Evolutionary conservation across 2,888 invertebrate genomes (phyloP), one percentile per base, ranked within the genome.

Genomic region (Pollenia amentaria): DNA sequence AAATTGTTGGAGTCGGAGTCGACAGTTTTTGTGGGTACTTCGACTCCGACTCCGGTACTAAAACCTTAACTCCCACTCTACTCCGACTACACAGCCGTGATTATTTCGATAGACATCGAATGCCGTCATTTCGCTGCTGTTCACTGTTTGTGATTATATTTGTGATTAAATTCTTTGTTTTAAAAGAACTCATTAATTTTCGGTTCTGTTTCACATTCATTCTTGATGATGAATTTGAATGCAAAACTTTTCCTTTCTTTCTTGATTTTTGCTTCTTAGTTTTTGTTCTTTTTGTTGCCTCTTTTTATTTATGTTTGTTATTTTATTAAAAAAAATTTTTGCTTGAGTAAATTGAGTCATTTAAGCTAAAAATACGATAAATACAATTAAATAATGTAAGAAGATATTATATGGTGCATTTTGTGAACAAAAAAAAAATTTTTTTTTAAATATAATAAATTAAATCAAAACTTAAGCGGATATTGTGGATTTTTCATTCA

Each of bases 351-450:
- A 79, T 79, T 79, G 73, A 84, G 79, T 84, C 73, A 84, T 84
- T n/a, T 70, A 67, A 76, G 67, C 67, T 72, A 84, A 79, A 79
- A 84, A 84, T 84, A 79, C 67, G 60, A 84, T 79, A 79, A 67
- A 60, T 67, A 55, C 65, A 51, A 65, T 40, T 40, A 29, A 29
- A 29, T 29, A 64, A 62, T 79, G 78, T 67, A 62, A 67, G 67
- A 40, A 79, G 67, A 79, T 69, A 79, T 57, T 48, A 55, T 64
- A 69, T 44, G 64, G 12, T 76, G 70, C 82, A 83, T 46, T 62
- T 4, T 29, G 29, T 3, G 29, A 29, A 29, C 29, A 51, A 69
- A 18, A 62, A 75, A 62, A 51, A 57, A 29, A 14, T 21, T 38
- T 3, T 38, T 3, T 29, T 38, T 16, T 64, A 60, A 60, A 62